Conservation (phyloP, 2,797 vertebrate species). For the Crypturellus tataupa region DNA sequence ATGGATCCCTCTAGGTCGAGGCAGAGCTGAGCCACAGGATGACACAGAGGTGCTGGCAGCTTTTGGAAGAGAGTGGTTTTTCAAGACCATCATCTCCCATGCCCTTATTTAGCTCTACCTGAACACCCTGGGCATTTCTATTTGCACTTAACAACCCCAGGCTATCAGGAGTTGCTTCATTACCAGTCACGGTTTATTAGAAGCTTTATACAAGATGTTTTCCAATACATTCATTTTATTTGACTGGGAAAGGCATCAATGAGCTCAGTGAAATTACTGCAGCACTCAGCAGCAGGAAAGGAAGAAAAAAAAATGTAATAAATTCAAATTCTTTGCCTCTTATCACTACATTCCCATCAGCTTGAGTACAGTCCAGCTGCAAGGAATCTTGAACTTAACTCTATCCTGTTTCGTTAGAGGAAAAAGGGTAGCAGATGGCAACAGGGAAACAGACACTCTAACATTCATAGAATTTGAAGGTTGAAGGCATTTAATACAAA, state of each 20-base stretch:
- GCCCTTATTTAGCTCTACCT: background rate
- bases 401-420: conserved; percentile 27
- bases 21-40: background rate
- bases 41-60: background rate
- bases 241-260: background rate
- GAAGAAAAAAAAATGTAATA: conserved; percentile 63
- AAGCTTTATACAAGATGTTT: conserved; percentile 6
- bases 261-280: conserved; percentile 58
- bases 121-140: background rate
- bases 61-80: background rate
- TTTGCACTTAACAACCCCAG: background rate
- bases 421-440: background rate
- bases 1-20: background rate
- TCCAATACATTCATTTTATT: background rate
- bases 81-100: background rate
- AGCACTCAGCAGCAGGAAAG: conserved; percentile 45
- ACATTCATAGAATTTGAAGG: background rate
- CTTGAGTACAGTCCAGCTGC: conserved; percentile 68
- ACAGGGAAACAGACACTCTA: background rate
- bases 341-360: conserved; percentile 76
- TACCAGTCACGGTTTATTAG: background rate
- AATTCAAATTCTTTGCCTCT: conserved; percentile 71
- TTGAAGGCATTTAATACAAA: background rate
- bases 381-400: conserved; percentile 66
- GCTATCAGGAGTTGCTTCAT: background rate